Base-by-base conservation (phyloP, 1,140 invertebrate species). In the Bombyx mandarina region DNA sequence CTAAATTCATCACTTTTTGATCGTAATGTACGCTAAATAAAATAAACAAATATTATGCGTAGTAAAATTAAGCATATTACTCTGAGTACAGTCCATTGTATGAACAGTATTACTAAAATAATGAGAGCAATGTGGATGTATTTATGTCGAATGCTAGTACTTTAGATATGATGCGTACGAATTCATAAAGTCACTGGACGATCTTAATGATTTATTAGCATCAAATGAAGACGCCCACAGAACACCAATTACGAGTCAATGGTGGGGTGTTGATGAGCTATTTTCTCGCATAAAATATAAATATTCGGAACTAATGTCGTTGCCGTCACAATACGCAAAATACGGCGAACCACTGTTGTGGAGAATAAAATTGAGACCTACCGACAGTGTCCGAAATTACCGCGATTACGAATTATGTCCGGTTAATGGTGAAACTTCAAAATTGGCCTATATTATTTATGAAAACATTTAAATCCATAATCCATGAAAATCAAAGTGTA, bases 381-480 rank as follows among this genome's bases (percentile, higher is more conserved):
- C 18, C n/a, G 22, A 49, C n/a, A 49, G 22, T 22, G n/a, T 50
- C 42, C 49, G 8, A 26, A 8, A 50, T 10, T 60, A 47, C 61
- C 57, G 53, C 45, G 57, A 48, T 53, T 62, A 43, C n/a, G 61
- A 62, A 47, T 52, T 62, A 54, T 18, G 49, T 4, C 35, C 53
- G 18, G 58, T 62, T 56, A 50, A 58, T 56, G 61, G 56, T 10
- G 57, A n/a, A 59, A 45, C 45, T 51, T 47, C 48, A 62, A 55
- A 58, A 58, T 9, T 63, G 57, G 61, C 56, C 61, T 52, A 58
- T 56, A 54, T 63, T 63, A 52, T 59, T 55, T 48, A n/a, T n/a
- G n/a, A 57, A 63, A 54, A 60, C 54, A 1, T 63, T 63, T 57
- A 56, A 54, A 46, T 52, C 54, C 42, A 43, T n/a, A 22, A 57